Evolutionary conservation across 1,140 invertebrate species (phyloP).

Genomic region (Saccostrea echinata): DNA sequence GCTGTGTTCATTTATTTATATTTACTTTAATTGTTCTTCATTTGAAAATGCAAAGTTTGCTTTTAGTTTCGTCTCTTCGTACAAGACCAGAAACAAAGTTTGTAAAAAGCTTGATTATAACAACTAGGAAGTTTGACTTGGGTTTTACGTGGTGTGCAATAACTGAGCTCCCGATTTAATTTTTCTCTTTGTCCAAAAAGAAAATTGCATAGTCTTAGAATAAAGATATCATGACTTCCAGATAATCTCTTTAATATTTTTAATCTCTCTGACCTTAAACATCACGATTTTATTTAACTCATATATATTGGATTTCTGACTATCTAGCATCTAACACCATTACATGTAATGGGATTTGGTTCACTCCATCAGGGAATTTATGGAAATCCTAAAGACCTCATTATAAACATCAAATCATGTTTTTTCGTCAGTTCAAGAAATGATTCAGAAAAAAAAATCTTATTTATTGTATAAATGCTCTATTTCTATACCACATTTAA

Average conservation of each 20-base stretch:
- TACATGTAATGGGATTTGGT: no score
- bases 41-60: no score
- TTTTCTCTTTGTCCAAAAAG: background rate
- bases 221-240: background rate
- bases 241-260: background rate
- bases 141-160: background rate
- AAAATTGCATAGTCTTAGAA: background rate
- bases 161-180: background rate
- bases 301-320: background rate
- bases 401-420: no score
- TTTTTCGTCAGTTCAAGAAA: no score
- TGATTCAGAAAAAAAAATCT: no score
- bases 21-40: background rate
- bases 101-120: background rate
- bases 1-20: background rate
- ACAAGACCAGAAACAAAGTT: background rate
- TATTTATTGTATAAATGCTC: no score
- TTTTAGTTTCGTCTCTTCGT: background rate
- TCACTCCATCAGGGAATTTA: no score
- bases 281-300: background rate
- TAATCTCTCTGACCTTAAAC: background rate
- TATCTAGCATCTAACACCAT: background rate
- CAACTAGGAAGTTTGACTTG: background rate
- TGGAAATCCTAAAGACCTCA: no score
- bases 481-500: no score